Evolutionary conservation across 2,113 vertebrate species (phyloP).

Genomic region (Triplophysa dalaica): DNA sequence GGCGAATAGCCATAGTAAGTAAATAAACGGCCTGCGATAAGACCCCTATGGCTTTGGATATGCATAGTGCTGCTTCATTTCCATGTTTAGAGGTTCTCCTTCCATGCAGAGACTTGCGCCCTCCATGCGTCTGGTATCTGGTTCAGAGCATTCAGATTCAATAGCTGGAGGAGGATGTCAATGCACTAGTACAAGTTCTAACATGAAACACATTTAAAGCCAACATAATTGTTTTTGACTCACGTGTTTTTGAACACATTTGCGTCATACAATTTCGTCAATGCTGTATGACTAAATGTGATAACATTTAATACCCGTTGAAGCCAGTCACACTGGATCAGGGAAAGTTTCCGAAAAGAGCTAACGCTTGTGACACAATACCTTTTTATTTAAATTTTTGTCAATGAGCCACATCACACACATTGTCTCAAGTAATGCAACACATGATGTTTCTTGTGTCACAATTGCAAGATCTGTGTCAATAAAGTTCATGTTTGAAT

Average conservation of each 20-base stretch:
- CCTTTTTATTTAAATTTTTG: not conserved
- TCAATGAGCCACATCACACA: not conserved
- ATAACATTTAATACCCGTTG: not conserved
- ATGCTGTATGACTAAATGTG: not conserved
- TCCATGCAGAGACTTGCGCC: conserved; percentile 4
- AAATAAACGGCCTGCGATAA: conserved; percentile 1
- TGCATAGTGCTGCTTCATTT: conserved; percentile 44
- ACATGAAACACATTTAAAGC: too few species aligned
- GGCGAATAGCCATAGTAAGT: not conserved
- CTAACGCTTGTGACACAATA: not conserved
- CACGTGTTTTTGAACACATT: not conserved
- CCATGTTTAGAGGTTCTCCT: conserved; percentile 62
- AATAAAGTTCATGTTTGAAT: not conserved
- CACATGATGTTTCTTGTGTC: not conserved
- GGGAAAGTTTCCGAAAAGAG: not conserved
- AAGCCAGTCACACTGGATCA: not conserved
- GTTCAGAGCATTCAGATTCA: not conserved
- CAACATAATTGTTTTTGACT: not conserved
- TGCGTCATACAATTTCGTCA: not conserved
- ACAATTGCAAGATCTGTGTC: not conserved
- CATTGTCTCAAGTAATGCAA: too few species aligned
- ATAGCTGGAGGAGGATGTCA: not conserved
- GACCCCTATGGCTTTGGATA: not conserved
- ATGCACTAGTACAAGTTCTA: too few species aligned
- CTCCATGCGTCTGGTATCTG: not conserved